Evolutionary conservation across 2,113 vertebrate species (phyloP), one percentile per base, ranked within the genome.

Genomic region (Paradoxurus hermaphroditus): DNA sequence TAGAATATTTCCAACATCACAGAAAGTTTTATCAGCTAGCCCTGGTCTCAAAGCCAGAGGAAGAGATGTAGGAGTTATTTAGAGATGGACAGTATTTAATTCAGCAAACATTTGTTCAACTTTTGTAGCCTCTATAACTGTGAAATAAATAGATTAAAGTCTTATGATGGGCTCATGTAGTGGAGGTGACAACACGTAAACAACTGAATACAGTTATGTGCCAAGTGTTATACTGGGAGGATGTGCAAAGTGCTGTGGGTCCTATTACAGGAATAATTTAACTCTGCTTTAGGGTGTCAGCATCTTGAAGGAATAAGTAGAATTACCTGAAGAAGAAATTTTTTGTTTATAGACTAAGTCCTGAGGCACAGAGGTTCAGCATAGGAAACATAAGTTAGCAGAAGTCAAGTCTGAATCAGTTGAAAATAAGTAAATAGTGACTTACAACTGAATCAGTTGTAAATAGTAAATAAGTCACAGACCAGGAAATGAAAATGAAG

Each of bases 281-380:
- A 75, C 39, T 91, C 41, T 91, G 16, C 19, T 81, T 92, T 77
- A 53, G 41, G 12, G 13, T 86, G n/a, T 68, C 49, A 46, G 5
- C 72, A 41, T 62, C n/a, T 90, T 94, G 53, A 96, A 68, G 13
- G 72, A 44, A 90, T 62, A 49, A 65, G 25, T 73, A 31, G 70
- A 86, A 59, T 90, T 93, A 63, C 49, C 41, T 84, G 36, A 73
- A 89, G 63, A 94, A 89, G 70, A 94, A 81, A 68, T 86, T 95
- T 15, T 95, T 82, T 73, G 8, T 73, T 92, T 46, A 82, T 19
- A 53, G 41, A 31, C 51, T 49, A 65, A 56, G 72, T 86, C 44
- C 91, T 90, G 18, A 59, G 5, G 59, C 6, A 2, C 18, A 91
- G 46, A 46, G 41, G 59, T 85, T 91, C 7, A 72, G 3, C 34